Base-by-base conservation (phyloP, 1,140 invertebrate species). In the Apis dorsata region DNA sequence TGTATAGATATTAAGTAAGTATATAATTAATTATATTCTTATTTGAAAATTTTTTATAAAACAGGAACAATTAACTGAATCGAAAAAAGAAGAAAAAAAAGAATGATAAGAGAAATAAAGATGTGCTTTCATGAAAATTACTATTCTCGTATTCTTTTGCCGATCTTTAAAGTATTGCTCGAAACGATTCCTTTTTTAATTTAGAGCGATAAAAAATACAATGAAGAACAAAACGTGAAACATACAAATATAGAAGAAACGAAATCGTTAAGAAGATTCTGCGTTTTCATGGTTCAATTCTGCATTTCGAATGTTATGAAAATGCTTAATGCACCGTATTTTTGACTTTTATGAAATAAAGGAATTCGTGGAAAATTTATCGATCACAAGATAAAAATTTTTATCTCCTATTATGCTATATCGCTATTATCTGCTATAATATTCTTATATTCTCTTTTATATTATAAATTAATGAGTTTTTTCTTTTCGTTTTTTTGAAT, bases 151-250 rank as follows among this genome's bases (percentile, higher is more conserved):
- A 34, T 34, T 13, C 21, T 44, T 60, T 24, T 34, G 15, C 24
- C 21, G 28, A 28, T 13, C n/a, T 59, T 24, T 1, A 28, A 49
- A 68, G 80, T 73, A 71, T 77, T 66, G 76, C 49, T 82, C 79
- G 76, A 87, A 81, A 73, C 83, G 68, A 71, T 79, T 85, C 87
- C 85, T 85, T 65, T 55, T 72, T 69, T 59, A 55, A 53, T n/a
- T 70, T 63, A 28, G 51, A 74, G 44, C 17, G 19, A 66, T 34
- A 85, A 68, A 78, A 81, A 49, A 81, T 71, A 71, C 4, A 2
- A 4, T 9, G 71, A n/a, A 10, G 80, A 28, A 44, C 53, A 7
- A 17, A 24, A 55, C 19, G 21, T 28, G 53, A 28, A 24, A 60
- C 24, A 5, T 21, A 44, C 68, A 73, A 34, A n/a, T 21, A 55